Evolutionary conservation across 2,113 vertebrate genomes (phyloP).

Genomic region (Colaptes auratus): DNA sequence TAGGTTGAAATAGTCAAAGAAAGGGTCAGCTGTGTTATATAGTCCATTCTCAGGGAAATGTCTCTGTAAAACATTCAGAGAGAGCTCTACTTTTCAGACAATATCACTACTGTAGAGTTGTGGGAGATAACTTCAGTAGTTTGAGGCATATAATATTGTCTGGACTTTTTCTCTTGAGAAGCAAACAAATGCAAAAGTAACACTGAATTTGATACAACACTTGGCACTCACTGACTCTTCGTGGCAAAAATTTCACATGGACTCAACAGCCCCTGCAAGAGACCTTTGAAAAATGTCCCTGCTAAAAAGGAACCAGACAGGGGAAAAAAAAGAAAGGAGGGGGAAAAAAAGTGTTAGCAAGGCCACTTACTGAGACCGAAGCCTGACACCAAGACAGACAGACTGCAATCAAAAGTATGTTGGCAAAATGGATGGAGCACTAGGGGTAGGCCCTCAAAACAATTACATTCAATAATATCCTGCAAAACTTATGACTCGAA

Average conservation of each 20-base stretch:
- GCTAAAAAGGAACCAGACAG: background rate
- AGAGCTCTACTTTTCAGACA: background rate
- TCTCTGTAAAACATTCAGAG: background rate
- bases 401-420: constrained; percentile 35
- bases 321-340: no score
- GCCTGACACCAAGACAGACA: constrained; percentile 19
- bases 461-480: constrained; percentile 53
- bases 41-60: background rate
- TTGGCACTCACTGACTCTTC: background rate
- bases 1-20: background rate
- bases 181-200: background rate
- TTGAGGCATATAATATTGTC: background rate
- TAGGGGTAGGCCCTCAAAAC: constrained; percentile 30
- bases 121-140: background rate
- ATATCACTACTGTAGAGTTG: background rate
- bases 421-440: constrained; percentile 36
- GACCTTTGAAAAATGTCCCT: background rate
- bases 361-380: constrained; percentile 2
- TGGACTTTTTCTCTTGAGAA: background rate
- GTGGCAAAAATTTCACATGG: background rate
- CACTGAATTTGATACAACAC: background rate
- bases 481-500: constrained; percentile 23
- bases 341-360: background rate
- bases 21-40: background rate
- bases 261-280: background rate